phyloP scores from a whole-genome alignment of 2,113 vertebrate species.

The Columba livia region DNA sequence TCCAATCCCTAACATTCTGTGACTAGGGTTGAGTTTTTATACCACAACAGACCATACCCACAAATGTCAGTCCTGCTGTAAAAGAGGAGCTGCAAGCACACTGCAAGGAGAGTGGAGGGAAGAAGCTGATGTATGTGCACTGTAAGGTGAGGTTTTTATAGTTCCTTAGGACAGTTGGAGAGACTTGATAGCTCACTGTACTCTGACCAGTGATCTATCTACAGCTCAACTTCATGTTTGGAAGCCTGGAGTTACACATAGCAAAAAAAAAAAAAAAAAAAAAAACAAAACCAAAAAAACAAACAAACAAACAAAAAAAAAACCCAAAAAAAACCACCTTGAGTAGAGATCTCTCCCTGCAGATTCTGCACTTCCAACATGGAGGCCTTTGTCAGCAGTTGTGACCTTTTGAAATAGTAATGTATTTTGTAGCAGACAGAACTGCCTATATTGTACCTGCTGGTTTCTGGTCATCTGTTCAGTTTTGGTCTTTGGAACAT shows the following conservation, averaged over 20 bases:
- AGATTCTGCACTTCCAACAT: not conserved
- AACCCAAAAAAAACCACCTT: too few relatives aligned
- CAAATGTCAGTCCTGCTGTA: not conserved
- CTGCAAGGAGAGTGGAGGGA: not conserved
- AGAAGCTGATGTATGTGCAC: not conserved
- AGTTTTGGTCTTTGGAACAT: not conserved
- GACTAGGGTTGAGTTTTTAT: not conserved
- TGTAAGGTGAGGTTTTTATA: not conserved
- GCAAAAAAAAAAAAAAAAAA: not conserved
- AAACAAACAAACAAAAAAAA: too few relatives aligned
- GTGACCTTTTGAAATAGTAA: not conserved
- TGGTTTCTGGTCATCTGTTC: not conserved
- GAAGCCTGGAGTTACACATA: not conserved
- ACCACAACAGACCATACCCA: rapidly evolving
- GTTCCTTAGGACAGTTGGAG: not conserved
- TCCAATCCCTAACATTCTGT: too few relatives aligned
- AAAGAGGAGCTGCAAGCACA: not conserved
- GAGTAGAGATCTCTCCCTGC: not conserved
- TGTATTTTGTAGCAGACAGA: not conserved
- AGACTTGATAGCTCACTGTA: not conserved
- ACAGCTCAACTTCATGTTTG: not conserved
- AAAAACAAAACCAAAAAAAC: too few relatives aligned
- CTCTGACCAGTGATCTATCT: not conserved
- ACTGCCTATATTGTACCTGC: not conserved
- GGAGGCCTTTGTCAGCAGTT: not conserved